Conservation (phyloP, 2,888 invertebrate genomes). For the Malacosoma neustria region DNA sequence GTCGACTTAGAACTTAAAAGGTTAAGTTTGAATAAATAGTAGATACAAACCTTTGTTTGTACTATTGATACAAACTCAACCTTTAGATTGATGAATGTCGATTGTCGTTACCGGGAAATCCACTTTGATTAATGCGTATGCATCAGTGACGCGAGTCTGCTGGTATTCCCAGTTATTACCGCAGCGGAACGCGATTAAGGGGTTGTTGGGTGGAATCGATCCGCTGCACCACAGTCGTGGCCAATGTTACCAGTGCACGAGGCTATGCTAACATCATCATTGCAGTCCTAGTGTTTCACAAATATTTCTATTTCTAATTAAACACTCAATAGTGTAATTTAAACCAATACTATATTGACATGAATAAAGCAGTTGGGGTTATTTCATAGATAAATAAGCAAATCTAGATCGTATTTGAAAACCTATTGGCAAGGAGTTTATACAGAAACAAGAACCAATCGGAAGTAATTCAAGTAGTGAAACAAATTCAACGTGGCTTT, state of each 20-base stretch:
- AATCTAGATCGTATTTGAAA: conserved; percentile 19
- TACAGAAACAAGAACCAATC: conserved; percentile 62
- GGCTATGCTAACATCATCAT: conserved; percentile 48
- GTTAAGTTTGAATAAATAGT: too few species aligned
- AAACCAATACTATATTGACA: too few species aligned
- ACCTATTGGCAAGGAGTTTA: conserved; percentile 29
- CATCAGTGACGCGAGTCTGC: conserved; percentile 36
- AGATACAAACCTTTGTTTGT: too few species aligned
- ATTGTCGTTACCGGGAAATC: too few species aligned
- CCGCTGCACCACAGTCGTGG: conserved; percentile 40
- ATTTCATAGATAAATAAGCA: neutral
- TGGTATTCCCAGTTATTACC: conserved; percentile 68
- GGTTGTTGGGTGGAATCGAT: conserved; percentile 71
- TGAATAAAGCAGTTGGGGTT: too few species aligned
- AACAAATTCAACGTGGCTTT: conserved; percentile 67
- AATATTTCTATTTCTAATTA: too few species aligned
- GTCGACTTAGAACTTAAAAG: too few species aligned
- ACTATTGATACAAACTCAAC: too few species aligned
- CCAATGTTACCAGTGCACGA: conserved; percentile 51
- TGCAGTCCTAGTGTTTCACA: conserved; percentile 33
- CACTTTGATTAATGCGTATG: conserved; percentile 22
- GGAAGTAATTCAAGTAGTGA: conserved; percentile 66
- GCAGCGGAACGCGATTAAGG: conserved; percentile 50
- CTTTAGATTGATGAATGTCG: too few species aligned
- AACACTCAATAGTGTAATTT: too few species aligned